These are phyloP conservation scores for Argopecten irradians DNA, from an alignment of 1,140 invertebrate species.

Conservation along the genomic window DNA sequence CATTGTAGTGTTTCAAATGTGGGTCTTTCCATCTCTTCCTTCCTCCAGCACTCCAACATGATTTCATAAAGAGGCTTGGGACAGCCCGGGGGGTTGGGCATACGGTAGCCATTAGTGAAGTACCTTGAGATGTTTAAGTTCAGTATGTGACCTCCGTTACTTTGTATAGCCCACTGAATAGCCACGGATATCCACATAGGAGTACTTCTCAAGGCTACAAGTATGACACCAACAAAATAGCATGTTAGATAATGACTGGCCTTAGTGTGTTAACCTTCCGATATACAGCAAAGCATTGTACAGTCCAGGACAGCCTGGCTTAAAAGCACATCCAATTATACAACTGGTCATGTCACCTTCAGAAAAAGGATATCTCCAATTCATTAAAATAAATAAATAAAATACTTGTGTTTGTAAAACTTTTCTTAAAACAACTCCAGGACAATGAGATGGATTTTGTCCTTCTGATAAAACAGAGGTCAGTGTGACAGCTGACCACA, in stretches of 20 bases:
- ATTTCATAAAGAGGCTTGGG: slow-evolving; percentile 96
- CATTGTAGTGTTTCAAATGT: slow-evolving; percentile 99
- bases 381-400: not conserved
- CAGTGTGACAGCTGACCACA: not conserved
- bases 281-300: not conserved
- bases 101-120: slow-evolving; percentile 99
- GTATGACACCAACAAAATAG: not conserved
- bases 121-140: too few species aligned
- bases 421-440: not conserved
- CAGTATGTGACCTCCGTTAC: too few species aligned
- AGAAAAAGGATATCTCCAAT: slow-evolving; percentile 8
- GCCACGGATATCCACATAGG: too few species aligned
- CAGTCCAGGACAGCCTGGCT: not conserved
- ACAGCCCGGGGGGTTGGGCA: slow-evolving; percentile 96
- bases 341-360: not conserved
- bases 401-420: slow-evolving; percentile 18
- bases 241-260: not conserved
- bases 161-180: too few species aligned
- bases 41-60: slow-evolving; percentile 99
- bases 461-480: not conserved
- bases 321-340: not conserved
- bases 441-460: not conserved
- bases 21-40: slow-evolving; percentile 98
- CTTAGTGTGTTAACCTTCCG: not conserved
- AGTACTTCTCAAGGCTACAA: too few species aligned